A percentile compares a stretch with the other conserved stretches of the same genome.
Evolutionary conservation across 2,113 vertebrate species (phyloP).

Genomic region (Hemichromis elongatus): DNA sequence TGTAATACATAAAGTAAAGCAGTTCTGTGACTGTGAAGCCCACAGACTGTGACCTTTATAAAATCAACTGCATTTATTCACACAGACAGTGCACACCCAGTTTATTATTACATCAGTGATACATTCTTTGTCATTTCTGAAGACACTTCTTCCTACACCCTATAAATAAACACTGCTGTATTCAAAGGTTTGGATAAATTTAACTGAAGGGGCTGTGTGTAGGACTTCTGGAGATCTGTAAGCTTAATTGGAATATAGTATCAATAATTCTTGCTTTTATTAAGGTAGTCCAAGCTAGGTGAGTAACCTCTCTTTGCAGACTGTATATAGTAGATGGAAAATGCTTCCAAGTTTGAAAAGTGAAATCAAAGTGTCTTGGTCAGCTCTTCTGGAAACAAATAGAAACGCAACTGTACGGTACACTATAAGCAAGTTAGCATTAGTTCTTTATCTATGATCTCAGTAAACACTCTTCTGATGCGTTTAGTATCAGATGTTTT

Average conservation of each 20-base stretch:
- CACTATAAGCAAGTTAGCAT: neutral
- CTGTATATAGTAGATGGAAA: neutral
- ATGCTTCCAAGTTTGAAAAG: neutral
- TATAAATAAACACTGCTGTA: neutral
- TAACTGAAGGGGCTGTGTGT: neutral
- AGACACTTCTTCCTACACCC: neutral
- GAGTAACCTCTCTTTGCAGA: neutral
- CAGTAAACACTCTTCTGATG: neutral
- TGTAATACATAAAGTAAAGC: neutral
- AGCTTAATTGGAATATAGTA: neutral
- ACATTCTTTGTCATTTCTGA: neutral
- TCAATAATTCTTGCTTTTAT: neutral
- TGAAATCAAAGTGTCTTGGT: neutral
- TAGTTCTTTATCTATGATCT: neutral
- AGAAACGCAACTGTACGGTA: neutral
- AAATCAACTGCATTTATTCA: neutral
- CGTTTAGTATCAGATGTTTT: neutral
- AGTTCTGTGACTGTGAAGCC: neutral
- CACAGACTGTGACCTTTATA: neutral
- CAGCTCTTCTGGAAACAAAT: neutral
- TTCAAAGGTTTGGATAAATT: neutral
- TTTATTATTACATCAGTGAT: neutral
- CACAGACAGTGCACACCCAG: neutral
- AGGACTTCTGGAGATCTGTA: neutral
- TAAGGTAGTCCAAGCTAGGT: neutral